Evolutionary conservation across 1,140 invertebrate species (phyloP).

Genomic region (Hydropsyche tenuis): DNA sequence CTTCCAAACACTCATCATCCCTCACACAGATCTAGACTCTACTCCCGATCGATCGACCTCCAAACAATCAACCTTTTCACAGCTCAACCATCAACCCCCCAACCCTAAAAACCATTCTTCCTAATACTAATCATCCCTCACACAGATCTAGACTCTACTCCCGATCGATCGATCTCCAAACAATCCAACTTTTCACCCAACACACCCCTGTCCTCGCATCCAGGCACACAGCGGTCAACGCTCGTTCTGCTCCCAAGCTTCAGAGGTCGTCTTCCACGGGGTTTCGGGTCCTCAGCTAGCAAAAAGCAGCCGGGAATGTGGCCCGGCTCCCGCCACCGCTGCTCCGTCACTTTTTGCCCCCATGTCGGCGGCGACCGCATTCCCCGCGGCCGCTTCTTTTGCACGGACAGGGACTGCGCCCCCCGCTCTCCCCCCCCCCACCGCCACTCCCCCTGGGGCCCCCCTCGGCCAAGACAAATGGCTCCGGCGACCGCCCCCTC

Average conservation of each 20-base stretch:
- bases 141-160: too few relatives aligned
- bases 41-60: too few relatives aligned
- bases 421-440: conserved; percentile 62
- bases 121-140: too few relatives aligned
- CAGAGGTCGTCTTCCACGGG: not conserved
- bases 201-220: too few relatives aligned
- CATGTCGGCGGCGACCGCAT: conserved; percentile 60
- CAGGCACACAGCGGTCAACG: too few relatives aligned
- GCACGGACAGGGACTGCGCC: conserved; percentile 59
- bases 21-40: too few relatives aligned
- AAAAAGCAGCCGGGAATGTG: conserved; percentile 46
- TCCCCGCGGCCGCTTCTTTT: conserved; percentile 59
- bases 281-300: conserved; percentile 1
- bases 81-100: too few relatives aligned
- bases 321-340: conserved; percentile 52
- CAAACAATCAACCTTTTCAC: too few relatives aligned
- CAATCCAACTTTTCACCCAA: too few relatives aligned
- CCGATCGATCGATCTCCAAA: too few relatives aligned
- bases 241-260: not conserved
- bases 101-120: too few relatives aligned
- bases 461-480: conserved; percentile 62
- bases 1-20: too few relatives aligned
- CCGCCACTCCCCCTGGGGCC: conserved; percentile 52
- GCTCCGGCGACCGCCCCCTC: conserved; percentile 53
- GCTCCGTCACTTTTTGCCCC: conserved; percentile 57